Base-by-base conservation (phyloP, 2,113 vertebrate genomes). In the Tiliqua scincoides region DNA sequence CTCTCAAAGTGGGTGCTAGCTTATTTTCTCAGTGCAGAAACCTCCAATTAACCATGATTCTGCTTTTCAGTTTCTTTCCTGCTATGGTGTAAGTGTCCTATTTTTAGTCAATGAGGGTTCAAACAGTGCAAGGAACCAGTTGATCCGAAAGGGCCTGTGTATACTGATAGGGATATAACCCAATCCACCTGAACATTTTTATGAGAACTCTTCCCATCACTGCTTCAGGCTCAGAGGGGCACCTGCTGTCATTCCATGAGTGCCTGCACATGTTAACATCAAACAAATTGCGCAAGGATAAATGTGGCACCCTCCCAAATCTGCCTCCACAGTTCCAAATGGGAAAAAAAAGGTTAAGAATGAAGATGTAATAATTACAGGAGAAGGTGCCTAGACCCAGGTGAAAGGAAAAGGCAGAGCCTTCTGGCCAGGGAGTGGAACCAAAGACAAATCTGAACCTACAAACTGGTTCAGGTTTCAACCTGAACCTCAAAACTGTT, bases 41-140 rank as follows among this genome's bases (percentile, higher is more conserved):
- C 94, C 82, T 94, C 91, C 92, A 93, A 43, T 78, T 59, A 93
- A 88, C 84, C 93, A 68, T 86, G 83, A 89, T 88, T 85, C 84
- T 92, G 91, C 90, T 92, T 75, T 54, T 78, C 90, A 86, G 71
- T 85, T 63, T 93, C 91, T 88, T 91, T 85, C 91, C 86, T 93
- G 92, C 91, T 93, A 91, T 86, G 85, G 81, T 85, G 92, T 91
- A 93, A 94, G 94, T 94, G 88, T 81, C 93, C 89, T 94, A 89
- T 94, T 94, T 93, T 94, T 93, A 93, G 92, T 90, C 84, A 87
- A 92, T 93, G 84, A 72, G 63, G 75, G 20, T 88, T 63, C 40
- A 81, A 81, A 89, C 87, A 91, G 91, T 85, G 77, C 89, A 89
- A 89, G 87, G 88, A 93, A 82, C 90, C 86, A 92, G 91, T 87